Base-by-base conservation (phyloP, 2,888 invertebrate genomes). In the Lasioglossum oenotherae region DNA sequence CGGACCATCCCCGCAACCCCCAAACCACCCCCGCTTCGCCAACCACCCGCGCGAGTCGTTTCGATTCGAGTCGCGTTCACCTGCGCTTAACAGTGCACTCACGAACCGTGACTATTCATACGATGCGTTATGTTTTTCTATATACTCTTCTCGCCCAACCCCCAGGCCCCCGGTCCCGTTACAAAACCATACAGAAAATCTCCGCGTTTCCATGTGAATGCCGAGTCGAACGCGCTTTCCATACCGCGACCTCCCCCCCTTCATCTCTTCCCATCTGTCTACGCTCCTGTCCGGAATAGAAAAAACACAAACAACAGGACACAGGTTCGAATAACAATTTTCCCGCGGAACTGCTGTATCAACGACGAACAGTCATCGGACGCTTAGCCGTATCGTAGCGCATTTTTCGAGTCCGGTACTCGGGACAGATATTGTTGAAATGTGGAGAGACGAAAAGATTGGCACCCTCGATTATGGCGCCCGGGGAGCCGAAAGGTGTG, bases 21-120 rank as follows among this genome's bases (percentile, higher is more conserved):
- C 16, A 16, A 64, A 31, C 67, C 49, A 44, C 60, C 53, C 31
- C 31, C 60, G 38, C 46, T 74, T 27, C 31, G 46, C 46, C 14
- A 4, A n/a, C 38, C 23, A 12, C 12, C n/a, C 49, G 49, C 46
- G 19, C 80, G 49, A 71, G n/a, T 67, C 31, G 78, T 79, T 76
- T 64, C 85, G 75, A 82, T 83, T 80, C 87, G 23, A 41, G 74
- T 72, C 80, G 79, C 86, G 79, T 85, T 74, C 74, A 73, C 31
- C 74, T 57, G 57, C 67, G 84, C 76, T 85, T 85, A 84, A 85
- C 85, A 84, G 67, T 69, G 76, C 73, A n/a, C 84, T 84, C 85
- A 76, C 84, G 79, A 67, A 80, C 80, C 73, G 83, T 84, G 76
- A 80, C 84, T 84, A 84, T 74, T 85, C 84, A 84, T 84, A 80